These are phyloP conservation scores for Rutpela maculata DNA, from an alignment of 2,888 invertebrate species.

Conservation along the genomic window DNA sequence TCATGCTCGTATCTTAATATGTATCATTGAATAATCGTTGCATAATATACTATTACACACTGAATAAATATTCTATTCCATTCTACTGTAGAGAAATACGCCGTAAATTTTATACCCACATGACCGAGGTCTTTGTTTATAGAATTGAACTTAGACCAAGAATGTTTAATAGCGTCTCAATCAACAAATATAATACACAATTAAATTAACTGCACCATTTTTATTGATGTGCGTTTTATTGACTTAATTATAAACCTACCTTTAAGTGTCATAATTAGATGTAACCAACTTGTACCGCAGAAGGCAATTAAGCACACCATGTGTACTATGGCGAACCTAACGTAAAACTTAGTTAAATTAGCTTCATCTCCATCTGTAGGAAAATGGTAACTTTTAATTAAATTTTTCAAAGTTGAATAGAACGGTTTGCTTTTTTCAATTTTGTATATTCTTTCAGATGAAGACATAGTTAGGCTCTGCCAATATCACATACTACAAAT, in stretches of 20 bases:
- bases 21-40: too few species aligned
- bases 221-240: too few species aligned
- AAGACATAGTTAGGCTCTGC: background rate
- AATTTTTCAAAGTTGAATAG: background rate
- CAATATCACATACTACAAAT: background rate
- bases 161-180: too few species aligned
- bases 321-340: background rate
- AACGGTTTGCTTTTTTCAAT: background rate
- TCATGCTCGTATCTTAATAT: too few species aligned
- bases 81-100: too few species aligned
- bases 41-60: too few species aligned
- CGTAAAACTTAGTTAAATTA: background rate
- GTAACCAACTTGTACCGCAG: background rate
- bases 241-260: background rate
- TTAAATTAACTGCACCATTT: too few species aligned
- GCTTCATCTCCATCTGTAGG: background rate
- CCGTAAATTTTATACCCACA: too few species aligned
- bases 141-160: too few species aligned
- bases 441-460: background rate
- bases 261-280: background rate
- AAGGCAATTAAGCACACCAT: background rate
- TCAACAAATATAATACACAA: too few species aligned
- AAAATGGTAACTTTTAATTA: background rate
- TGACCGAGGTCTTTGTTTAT: too few species aligned
- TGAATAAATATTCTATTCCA: too few species aligned